Evolutionary conservation across 2,888 invertebrate species (phyloP), one percentile per base, ranked within the genome.

Genomic region (Scaeva pyrastri): DNA sequence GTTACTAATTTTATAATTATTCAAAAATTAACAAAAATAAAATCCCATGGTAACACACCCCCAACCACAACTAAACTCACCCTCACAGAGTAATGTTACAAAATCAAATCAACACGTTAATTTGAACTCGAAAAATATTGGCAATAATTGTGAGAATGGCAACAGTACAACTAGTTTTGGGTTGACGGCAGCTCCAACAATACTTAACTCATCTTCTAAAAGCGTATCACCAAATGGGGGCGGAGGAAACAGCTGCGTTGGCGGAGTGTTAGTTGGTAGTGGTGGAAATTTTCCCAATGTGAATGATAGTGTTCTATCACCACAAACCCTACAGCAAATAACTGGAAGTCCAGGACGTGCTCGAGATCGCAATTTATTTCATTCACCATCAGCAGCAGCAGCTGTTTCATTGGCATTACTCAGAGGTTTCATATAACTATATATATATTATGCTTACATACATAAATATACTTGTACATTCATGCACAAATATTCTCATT

Each of bases 301-400:
- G 48, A 78, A 62, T 71, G 88, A 87, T 60, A 58, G 77, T 48
- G 70, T 77, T 62, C 88, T 91, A 64, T 88, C 91, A 76, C 89
- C 91, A 64, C 91, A 92, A 88, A 91, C 91, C 74, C 88, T 92
- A 58, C 92, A 91, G 85, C 91, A 92, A 89, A 89, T 92, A 81
- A 91, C 90, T 84, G 91, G 92, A 87, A 92, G 92, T 90, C 92
- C 92, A 83, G 92, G 92, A 89, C 90, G 93, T 85, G 93, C 92
- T 70, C 90, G 93, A 87, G 93, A 93, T 90, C 91, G 93, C 79
- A 92, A 93, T 90, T 88, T 93, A 62, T 93, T 92, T 88, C 90
- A 92, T 88, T 90, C 90, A 88, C 90, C 92, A 60, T 90, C 91
- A 87, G 89, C 91, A 85, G 90, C 90, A 88, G 90, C 90, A 88